Evolutionary conservation across 2,113 vertebrate genomes (phyloP), one percentile per base, ranked within the genome.

Genomic region (Macrotis lagotis): DNA sequence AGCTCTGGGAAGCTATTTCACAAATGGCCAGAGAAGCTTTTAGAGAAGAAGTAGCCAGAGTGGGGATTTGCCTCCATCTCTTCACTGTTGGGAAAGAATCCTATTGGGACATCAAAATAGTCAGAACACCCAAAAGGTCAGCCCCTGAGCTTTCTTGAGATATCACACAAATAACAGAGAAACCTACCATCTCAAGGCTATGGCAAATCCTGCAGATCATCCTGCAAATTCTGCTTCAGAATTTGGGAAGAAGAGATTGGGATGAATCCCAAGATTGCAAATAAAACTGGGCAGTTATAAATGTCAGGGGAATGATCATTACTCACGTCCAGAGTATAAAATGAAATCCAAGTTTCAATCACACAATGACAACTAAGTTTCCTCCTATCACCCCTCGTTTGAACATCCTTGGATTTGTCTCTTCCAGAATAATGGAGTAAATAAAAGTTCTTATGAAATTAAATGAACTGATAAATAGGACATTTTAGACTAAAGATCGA

Each of bases 401-500:
- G 93, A 97, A 92, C 14, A 93, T 25, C 52, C 66, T 90, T 93
- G 89, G 55, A 91, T 91, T 28, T 96, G 95, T 97, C 94, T 97
- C 93, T 96, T 96, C 94, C 94, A 97, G 95, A 95, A 66, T 66
- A 55, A 28, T 28, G 31, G 48, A 93, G 25, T 49, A 93, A 97
- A 94, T 95, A 96, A 97, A 96, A 96, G 92, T 3, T 89, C 51
- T 93, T 93, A 97, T 91, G 95, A 89, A 95, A 97, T 47, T 96
- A 97, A 96, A 94, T 95, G 91, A 98, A 97, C 97, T 97, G 97
- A 97, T 98, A 97, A 95, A 74, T 92, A 96, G 93, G 53, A 9
- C 25, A 91, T 94, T 93, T 97, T 97, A 97, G 50, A 49, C 26
- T 92, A 90, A 96, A 97, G 92, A 95, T 92, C 50, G 96, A 92